phyloP scores from a whole-genome alignment of 2,113 vertebrate species.

The Leptocoma aspasia region DNA sequence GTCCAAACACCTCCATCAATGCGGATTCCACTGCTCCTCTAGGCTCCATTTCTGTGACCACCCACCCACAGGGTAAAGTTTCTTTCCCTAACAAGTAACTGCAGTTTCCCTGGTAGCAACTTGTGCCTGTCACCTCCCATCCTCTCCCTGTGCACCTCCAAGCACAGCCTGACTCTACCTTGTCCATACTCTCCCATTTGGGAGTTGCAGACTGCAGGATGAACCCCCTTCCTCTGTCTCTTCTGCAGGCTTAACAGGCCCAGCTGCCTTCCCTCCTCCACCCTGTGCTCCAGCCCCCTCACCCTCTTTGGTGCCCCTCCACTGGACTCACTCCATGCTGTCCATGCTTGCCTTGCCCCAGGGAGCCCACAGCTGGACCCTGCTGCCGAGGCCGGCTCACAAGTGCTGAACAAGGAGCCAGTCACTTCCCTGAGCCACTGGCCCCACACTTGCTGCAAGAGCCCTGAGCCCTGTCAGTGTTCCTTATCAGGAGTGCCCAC shows the following conservation, averaged over 20 bases:
- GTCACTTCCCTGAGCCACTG: not conserved
- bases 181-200: not conserved
- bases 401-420: not conserved
- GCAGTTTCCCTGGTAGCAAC: not conserved
- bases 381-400: not conserved
- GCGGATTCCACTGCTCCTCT: not conserved
- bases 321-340: fast-evolving
- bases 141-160: not conserved
- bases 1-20: not conserved
- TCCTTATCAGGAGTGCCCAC: not conserved
- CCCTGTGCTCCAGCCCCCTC: not conserved
- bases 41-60: not conserved
- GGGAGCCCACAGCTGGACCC: not conserved
- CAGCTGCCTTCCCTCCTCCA: not conserved
- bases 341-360: not conserved
- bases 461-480: not conserved
- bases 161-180: not conserved
- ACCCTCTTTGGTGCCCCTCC: not conserved
- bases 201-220: not conserved
- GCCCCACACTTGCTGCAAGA: not conserved
- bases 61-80: not conserved
- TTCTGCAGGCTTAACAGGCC: not conserved
- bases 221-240: fast-evolving
- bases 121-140: not conserved
- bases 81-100: not conserved